A percentile compares a stretch with the other conserved stretches of the same genome.
These are phyloP conservation scores for Mya arenaria DNA, from an alignment of 1,140 invertebrate species.

Conservation along the genomic window DNA sequence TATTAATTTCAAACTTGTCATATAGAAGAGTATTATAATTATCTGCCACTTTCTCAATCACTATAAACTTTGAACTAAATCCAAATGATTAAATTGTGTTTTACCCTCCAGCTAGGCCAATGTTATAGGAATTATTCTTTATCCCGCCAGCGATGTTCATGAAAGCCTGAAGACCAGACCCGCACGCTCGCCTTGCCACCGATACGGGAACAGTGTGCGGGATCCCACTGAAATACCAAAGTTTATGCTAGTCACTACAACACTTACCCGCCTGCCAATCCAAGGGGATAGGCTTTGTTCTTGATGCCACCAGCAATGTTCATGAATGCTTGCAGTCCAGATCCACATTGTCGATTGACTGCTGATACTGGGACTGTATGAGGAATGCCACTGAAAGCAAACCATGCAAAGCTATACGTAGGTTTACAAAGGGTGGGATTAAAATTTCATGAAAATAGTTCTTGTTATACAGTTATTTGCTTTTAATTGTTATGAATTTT, in stretches of 20 bases:
- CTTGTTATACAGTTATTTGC: too few species aligned
- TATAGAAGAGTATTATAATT: too few species aligned
- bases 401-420: background rate
- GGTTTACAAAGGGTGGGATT: too few species aligned
- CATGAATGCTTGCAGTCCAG: constrained; percentile 76
- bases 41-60: too few species aligned
- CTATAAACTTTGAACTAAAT: too few species aligned
- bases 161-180: constrained; percentile 77
- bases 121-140: constrained; percentile 38
- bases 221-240: constrained; percentile 73
- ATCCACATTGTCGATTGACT: constrained; percentile 77
- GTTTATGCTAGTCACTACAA: too few species aligned
- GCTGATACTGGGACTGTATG: constrained; percentile 69
- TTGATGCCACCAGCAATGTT: constrained; percentile 70
- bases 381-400: constrained; percentile 71
- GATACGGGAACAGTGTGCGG: constrained; percentile 73
- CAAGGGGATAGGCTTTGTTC: constrained; percentile 41
- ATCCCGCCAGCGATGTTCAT: constrained; percentile 73
- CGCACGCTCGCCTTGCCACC: constrained; percentile 75
- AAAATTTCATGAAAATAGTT: too few species aligned
- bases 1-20: too few species aligned
- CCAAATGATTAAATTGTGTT: too few species aligned
- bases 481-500: too few species aligned
- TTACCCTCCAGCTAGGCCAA: constrained; percentile 51
- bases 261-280: constrained; percentile 46